Base-by-base conservation (phyloP, 2,888 invertebrate genomes). In the Plebejus anna region DNA sequence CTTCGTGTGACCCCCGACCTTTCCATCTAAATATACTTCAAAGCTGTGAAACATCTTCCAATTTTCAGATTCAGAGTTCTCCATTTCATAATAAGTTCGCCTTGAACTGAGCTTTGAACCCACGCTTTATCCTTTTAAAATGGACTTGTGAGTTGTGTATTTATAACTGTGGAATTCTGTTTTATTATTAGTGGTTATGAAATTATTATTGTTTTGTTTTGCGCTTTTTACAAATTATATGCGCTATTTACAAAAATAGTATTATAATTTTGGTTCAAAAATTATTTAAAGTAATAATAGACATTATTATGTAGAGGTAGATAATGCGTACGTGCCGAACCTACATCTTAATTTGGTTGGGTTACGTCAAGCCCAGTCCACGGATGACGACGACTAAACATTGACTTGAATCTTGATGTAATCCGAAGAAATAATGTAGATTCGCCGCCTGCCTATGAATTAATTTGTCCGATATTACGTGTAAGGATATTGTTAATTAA, bases 11-110 rank as follows among this genome's bases (percentile, higher is more conserved):
- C 73, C 73, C 32, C 73, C 16, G 55, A 36, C 73, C 32, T 73
- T 73, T 72, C 51, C 51, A 51, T 72, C 51, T 72, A 73, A 73
- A 73, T 73, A 73, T 73, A 73, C 55, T 32, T 73, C 32, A 73
- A 73, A 73, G 55, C 55, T 71, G 4, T 13, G 36, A 38, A 71
- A n/a, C 11, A 42, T 71, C 71, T 71, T n/a, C 38, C 7, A 71
- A 42, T 71, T 42, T 42, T 42, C n/a, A 42, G 71, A n/a, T 42
- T 71, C 71, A 9, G 38, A 42, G 42, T 32, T 66, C 32, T 16
- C 66, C 32, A 16, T 66, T 66, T 66, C 4, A 66, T 36, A 66
- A 36, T 66, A 66, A 66, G 71, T 71, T 71, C 9, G n/a, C 42
- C 38, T n/a, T 61, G 2, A 61, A 22, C 61, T 28, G 11, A 61